Evolutionary conservation across 2,888 invertebrate genomes (phyloP), one percentile per base, ranked within the genome.

Genomic region (Ormia ochracea): DNA sequence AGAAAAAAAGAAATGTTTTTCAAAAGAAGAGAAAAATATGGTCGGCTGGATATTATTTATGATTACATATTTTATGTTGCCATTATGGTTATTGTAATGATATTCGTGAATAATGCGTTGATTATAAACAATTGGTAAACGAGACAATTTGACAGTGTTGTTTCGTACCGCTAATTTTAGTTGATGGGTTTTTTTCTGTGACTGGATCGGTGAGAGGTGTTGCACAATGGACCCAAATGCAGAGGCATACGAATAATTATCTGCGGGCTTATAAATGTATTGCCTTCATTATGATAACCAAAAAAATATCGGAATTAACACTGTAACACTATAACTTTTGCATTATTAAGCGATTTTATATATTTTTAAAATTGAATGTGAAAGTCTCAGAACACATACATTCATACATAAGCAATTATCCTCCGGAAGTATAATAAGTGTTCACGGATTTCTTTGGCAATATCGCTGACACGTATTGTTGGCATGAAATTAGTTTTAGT

Each of bases 51-150:
- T 14, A 65, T 74, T 74, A 79, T 79, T 79, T 79, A 79, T 79
- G 78, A 79, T 79, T 79, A 74, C 69, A 69, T 79, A 74, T 69
- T 79, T 79, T 79, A 74, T 79, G 69, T 75, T 79, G 69, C 74
- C 69, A 73, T 78, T 78, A 79, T 74, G 68, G 48, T 58, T 66
- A 66, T 58, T 65, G 69, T 81, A 78, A 78, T 81, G 81, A 82
- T 81, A 82, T 81, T 81, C 80, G 78, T 85, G 85, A 85, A 82
- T 84, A 85, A 85, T 85, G 85, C 85, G 84, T 84, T 85, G 85
- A 85, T 85, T 85, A 83, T 83, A 84, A 85, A 85, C 85, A 85
- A 85, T 85, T 85, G 85, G 84, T 83, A 85, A 84, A 85, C 84
- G 85, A 85, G 84, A 83, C 83, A 84, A 83, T 83, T 84, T 84